Percentiles rank a stretch among this genome's conserved stretches.
These are phyloP conservation scores for Cyanoderma ruficeps DNA, from an alignment of 2,113 vertebrate species.

Conservation along the genomic window DNA sequence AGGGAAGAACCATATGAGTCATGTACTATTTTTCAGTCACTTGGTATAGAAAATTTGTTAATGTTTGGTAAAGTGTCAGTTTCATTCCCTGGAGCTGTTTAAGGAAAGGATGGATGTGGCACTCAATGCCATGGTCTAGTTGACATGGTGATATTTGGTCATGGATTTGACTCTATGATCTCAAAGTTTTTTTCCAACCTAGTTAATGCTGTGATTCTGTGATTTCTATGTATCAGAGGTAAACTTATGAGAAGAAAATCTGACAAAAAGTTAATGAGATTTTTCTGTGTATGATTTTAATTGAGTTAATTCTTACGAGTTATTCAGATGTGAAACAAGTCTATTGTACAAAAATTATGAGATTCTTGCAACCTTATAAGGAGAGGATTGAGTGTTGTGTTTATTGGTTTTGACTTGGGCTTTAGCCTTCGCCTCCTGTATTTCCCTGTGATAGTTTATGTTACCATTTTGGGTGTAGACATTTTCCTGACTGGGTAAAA, in stretches of 20 bases:
- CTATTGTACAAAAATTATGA: not conserved
- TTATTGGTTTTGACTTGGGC: not conserved
- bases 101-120: not conserved
- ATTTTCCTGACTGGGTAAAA: not conserved
- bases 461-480: not conserved
- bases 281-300: not conserved
- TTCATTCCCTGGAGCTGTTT: not conserved
- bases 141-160: not conserved
- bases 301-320: not conserved
- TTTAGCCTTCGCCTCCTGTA: not conserved
- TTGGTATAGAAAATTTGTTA: not conserved
- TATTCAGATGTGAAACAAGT: not conserved
- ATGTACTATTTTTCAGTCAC: not conserved
- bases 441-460: not conserved
- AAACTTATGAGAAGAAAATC: not conserved
- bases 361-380: not conserved
- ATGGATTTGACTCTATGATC: not conserved
- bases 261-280: not conserved
- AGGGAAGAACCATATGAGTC: not conserved
- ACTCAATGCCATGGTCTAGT: not conserved
- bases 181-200: not conserved
- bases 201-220: not conserved
- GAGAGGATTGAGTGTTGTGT: not conserved
- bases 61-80: not conserved
- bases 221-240: not conserved